phyloP scores from a whole-genome alignment of 2,113 vertebrate genomes.

The Pelecanoides urinatrix region DNA sequence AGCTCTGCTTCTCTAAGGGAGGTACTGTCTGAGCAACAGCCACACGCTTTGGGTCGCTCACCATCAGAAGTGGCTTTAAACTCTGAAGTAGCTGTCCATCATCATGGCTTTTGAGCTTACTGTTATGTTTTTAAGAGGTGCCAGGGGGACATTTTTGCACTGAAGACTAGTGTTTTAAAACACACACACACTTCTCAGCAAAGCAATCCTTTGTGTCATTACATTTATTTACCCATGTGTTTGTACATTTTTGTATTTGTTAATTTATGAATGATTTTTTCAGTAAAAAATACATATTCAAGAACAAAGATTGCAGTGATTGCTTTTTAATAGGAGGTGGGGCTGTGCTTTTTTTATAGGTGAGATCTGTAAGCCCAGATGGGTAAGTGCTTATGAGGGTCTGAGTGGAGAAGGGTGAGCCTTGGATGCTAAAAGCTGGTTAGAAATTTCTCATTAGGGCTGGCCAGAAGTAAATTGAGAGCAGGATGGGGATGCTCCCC shows the following conservation, averaged over 20 bases:
- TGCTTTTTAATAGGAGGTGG: background rate
- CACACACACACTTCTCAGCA: constrained; percentile 76
- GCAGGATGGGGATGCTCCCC: background rate
- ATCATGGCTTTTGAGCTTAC: constrained; percentile 67
- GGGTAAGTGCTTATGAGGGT: background rate
- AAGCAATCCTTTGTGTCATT: constrained; percentile 80
- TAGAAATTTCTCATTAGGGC: background rate
- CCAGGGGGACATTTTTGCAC: constrained; percentile 83
- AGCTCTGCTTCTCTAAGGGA: constrained; percentile 5
- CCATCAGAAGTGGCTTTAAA: constrained; percentile 35
- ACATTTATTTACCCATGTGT: constrained; percentile 83
- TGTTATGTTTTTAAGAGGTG: constrained; percentile 77
- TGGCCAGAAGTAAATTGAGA: background rate
- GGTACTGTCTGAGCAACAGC: background rate
- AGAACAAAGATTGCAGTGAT: constrained; percentile 57
- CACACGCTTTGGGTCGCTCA: background rate
- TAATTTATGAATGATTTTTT: constrained; percentile 88
- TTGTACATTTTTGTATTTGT: constrained; percentile 89
- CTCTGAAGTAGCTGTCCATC: constrained; percentile 28
- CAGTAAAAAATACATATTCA: constrained; percentile 80
- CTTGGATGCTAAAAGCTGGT: background rate
- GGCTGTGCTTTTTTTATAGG: background rate
- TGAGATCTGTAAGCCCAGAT: background rate
- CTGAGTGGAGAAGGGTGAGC: background rate
- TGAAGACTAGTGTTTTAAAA: constrained; percentile 81